Evolutionary conservation across 2,888 invertebrate genomes (phyloP).

Genomic region (Dasysyrphus tricinctus): DNA sequence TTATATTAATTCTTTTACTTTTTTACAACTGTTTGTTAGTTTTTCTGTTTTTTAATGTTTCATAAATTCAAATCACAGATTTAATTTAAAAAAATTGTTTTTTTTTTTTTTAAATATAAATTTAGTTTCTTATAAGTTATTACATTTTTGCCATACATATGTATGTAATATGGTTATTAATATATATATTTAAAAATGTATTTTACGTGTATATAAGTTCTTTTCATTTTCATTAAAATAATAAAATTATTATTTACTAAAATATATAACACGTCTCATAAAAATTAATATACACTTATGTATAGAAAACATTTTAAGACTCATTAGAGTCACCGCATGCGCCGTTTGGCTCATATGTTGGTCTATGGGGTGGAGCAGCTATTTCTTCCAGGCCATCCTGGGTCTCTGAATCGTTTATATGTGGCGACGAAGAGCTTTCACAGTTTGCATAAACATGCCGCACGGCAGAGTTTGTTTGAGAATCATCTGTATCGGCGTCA

Average conservation of each 20-base stretch:
- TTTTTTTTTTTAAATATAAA: conserved; percentile 42
- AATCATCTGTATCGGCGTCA: conserved; percentile 82
- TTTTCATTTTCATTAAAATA: conserved; percentile 14
- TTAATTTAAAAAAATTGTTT: conserved; percentile 66
- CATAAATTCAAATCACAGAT: conserved; percentile 75
- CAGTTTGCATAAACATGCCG: conserved; percentile 83
- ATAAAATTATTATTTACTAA: conserved; percentile 33
- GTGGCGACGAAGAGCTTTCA: conserved; percentile 82
- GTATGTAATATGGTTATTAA: conserved; percentile 13
- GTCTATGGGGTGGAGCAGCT: conserved; percentile 13
- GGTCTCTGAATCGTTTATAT: conserved; percentile 80
- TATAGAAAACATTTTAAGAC: conserved; percentile 53
- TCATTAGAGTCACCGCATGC: conserved; percentile 70
- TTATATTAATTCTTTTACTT: conserved; percentile 49
- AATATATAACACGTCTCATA: conserved; percentile 41
- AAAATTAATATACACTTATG: conserved; percentile 31
- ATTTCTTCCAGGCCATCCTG: conserved; percentile 58
- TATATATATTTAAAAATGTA: conserved; percentile 58
- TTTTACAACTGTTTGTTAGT: conserved; percentile 56
- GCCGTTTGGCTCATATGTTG: conserved; percentile 55
- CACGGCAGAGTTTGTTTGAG: conserved; percentile 80
- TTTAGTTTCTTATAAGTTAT: conserved; percentile 59
- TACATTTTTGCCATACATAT: conserved; percentile 44
- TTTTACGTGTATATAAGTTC: conserved; percentile 30
- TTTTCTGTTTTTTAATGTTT: conserved; percentile 48